These are phyloP conservation scores for Mantis religiosa DNA, from an alignment of 2,888 invertebrate species.

Conservation along the genomic window DNA sequence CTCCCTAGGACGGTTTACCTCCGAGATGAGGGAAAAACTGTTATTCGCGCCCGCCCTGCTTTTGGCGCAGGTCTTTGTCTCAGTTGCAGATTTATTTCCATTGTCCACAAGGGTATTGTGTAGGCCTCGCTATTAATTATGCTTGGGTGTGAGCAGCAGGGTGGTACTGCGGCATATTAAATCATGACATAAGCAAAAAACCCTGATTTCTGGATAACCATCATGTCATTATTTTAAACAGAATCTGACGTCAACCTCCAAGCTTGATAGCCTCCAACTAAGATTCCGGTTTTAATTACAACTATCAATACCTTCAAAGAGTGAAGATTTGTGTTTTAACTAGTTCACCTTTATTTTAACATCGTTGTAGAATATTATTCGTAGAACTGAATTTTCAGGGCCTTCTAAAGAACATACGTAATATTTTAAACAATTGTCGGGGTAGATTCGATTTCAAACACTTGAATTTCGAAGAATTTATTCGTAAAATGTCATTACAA, in stretches of 20 bases:
- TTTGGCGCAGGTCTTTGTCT: neutral
- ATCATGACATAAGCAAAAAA: neutral
- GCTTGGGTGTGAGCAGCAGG: neutral
- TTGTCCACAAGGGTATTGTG: neutral
- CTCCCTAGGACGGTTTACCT: neutral
- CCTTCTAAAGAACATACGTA: too few relatives aligned
- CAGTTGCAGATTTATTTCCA: neutral
- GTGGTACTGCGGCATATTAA: neutral
- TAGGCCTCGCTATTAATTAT: neutral
- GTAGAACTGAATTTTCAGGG: too few relatives aligned
- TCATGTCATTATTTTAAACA: neutral
- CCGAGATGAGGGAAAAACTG: neutral
- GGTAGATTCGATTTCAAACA: too few relatives aligned
- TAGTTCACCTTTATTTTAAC: too few relatives aligned
- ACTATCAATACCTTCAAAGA: too few relatives aligned
- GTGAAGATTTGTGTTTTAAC: too few relatives aligned
- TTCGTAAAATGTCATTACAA: too few relatives aligned
- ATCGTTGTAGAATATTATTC: too few relatives aligned
- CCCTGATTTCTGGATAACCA: neutral
- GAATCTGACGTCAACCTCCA: neutral
- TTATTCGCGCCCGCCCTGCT: neutral
- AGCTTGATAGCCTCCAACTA: too few relatives aligned
- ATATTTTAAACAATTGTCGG: too few relatives aligned
- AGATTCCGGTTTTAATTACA: too few relatives aligned
- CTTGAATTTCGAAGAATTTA: too few relatives aligned